A percentile compares a stretch with the other conserved stretches of the same genome.
phyloP scores from a whole-genome alignment of 2,113 vertebrate species.

The Etia nguti region DNA sequence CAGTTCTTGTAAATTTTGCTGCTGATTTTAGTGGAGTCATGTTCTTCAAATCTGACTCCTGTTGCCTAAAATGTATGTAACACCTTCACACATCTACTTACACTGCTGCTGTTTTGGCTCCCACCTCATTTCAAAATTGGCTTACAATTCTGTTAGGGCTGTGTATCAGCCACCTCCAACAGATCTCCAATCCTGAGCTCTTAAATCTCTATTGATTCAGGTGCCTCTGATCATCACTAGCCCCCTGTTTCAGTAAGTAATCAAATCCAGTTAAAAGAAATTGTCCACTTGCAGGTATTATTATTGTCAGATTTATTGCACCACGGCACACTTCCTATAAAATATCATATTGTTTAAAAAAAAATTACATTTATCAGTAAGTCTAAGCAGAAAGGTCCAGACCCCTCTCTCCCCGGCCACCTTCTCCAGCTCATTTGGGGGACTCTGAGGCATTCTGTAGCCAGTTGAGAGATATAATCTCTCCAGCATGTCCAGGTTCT shows the following conservation, averaged over 20 bases:
- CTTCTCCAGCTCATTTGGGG: neutral
- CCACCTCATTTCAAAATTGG: neutral
- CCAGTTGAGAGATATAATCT: neutral
- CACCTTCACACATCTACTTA: neutral
- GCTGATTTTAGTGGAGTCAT: neutral
- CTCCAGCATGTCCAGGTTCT: neutral
- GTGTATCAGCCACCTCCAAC: neutral
- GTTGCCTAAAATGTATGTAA: neutral
- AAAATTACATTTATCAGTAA: neutral
- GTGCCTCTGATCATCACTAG: neutral
- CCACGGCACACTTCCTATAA: neutral
- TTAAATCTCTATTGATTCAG: neutral
- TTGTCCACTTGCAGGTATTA: neutral
- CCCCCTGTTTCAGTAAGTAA: neutral
- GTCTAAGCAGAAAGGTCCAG: neutral
- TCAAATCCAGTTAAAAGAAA: neutral
- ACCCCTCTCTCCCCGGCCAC: neutral
- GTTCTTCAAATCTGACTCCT: neutral
- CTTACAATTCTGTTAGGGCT: neutral
- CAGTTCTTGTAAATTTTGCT: neutral
- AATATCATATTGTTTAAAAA: neutral
- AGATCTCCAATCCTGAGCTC: neutral
- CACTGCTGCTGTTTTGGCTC: neutral
- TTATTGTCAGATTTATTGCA: neutral
- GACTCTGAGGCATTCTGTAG: neutral